Conservation (phyloP, 2,888 invertebrate genomes). For the Noctua janthina region DNA sequence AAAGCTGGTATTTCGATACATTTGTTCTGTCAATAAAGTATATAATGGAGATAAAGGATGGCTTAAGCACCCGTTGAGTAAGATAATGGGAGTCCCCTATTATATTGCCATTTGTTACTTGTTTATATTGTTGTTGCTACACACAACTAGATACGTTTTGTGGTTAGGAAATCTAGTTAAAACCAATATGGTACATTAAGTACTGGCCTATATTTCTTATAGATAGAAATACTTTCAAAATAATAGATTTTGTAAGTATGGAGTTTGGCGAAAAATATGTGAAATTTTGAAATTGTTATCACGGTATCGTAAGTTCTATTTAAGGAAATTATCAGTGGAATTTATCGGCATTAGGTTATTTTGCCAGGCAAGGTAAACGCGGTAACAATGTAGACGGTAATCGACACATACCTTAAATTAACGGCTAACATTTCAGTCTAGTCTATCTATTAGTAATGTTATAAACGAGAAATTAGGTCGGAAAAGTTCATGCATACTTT, state of each 20-base stretch:
- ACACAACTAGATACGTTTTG: constrained; percentile 69
- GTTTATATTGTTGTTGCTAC: constrained; percentile 68
- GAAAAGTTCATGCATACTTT: constrained; percentile 26
- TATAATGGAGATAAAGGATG: constrained; percentile 73
- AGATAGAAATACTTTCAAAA: constrained; percentile 37
- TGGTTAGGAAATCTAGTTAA: constrained; percentile 68
- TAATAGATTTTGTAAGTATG: constrained; percentile 13
- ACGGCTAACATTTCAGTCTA: constrained; percentile 47
- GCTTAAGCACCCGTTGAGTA: constrained; percentile 70
- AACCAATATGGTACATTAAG: constrained; percentile 56
- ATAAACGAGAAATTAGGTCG: constrained; percentile 25
- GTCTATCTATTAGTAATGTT: constrained; percentile 28
- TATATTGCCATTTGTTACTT: constrained; percentile 73
- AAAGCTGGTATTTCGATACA: constrained; percentile 35
- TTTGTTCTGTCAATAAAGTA: constrained; percentile 68
- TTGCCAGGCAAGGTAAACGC: constrained; percentile 60
- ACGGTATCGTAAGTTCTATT: constrained; percentile 43
- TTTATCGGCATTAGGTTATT: constrained; percentile 62
- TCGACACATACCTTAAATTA: constrained; percentile 63
- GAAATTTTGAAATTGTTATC: constrained; percentile 32
- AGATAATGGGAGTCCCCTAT: constrained; percentile 70
- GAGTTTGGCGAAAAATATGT: constrained; percentile 17
- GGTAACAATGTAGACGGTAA: constrained; percentile 63
- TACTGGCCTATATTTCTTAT: constrained; percentile 45
- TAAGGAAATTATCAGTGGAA: constrained; percentile 57